Percentiles rank a stretch among this genome's conserved stretches.
These are phyloP conservation scores for Pangasianodon gigas DNA, from an alignment of 2,113 vertebrate species.

Conservation along the genomic window DNA sequence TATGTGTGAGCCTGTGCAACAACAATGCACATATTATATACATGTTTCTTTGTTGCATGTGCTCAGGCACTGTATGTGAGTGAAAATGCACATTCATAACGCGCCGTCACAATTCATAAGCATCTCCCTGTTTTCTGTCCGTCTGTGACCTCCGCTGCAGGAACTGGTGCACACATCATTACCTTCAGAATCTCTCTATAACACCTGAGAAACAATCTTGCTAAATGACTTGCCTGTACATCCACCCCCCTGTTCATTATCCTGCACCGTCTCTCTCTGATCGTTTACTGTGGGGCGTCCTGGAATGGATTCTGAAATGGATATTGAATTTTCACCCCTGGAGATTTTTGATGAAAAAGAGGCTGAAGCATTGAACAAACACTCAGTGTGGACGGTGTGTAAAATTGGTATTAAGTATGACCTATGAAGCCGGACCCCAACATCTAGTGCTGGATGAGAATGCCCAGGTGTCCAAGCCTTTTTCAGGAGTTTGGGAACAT, in stretches of 20 bases:
- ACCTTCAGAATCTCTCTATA: constrained; percentile 55
- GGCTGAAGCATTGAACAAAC: constrained; percentile 65
- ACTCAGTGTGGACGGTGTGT: constrained; percentile 55
- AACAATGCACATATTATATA: neutral
- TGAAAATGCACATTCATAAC: constrained; percentile 4
- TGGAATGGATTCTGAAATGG: constrained; percentile 63
- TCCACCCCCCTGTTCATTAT: constrained; percentile 44
- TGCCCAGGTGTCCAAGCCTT: neutral
- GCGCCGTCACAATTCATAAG: neutral
- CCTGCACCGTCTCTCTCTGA: constrained; percentile 41
- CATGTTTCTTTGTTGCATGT: neutral
- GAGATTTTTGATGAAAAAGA: constrained; percentile 66
- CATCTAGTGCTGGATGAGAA: neutral
- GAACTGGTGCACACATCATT: constrained; percentile 54
- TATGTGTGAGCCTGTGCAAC: constrained; percentile 44
- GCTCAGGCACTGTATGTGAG: neutral
- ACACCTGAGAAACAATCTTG: constrained; percentile 60
- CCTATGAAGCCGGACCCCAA: constrained; percentile 41
- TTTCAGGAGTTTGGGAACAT: neutral
- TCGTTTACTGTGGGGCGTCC: constrained; percentile 61
- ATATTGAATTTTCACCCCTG: constrained; percentile 68
- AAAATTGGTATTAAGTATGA: constrained; percentile 58
- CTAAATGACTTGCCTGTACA: constrained; percentile 57
- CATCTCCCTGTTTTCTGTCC: neutral
- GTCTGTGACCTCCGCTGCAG: constrained; percentile 42